Evolutionary conservation across 1,140 invertebrate species (phyloP).

Genomic region (Zaprionus lachaisei): DNA sequence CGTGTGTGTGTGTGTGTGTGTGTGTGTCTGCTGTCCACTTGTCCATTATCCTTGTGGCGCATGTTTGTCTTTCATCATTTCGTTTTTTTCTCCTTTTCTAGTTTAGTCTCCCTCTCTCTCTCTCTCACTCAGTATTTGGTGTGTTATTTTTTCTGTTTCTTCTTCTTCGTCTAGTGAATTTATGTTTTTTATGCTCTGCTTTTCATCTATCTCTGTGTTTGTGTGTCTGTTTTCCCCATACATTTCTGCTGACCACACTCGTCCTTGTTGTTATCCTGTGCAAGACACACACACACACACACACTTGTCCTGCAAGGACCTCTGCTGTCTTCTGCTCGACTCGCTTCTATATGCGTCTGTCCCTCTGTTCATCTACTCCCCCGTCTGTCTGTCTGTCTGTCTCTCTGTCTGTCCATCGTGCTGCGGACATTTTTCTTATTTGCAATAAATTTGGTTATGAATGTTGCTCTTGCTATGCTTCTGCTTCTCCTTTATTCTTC

Average conservation of each 20-base stretch:
- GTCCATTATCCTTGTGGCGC: constrained; percentile 77
- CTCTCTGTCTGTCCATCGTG: constrained; percentile 55
- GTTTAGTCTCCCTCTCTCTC: constrained; percentile 8
- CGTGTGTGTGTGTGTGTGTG: constrained; percentile 24
- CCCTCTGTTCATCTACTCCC: constrained; percentile 19
- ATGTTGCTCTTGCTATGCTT: constrained; percentile 61
- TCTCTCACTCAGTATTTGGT: constrained; percentile 18
- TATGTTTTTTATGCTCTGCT: constrained; percentile 79
- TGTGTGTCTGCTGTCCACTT: constrained; percentile 36
- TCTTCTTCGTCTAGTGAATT: constrained; percentile 57
- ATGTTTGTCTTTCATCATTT: constrained; percentile 84
- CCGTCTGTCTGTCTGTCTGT: constrained; percentile 22
- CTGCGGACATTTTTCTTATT: constrained; percentile 83
- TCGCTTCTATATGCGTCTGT: constrained; percentile 50
- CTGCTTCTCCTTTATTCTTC: not conserved
- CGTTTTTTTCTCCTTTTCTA: constrained; percentile 40
- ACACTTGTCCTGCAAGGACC: constrained; percentile 25
- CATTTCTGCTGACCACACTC: constrained; percentile 76
- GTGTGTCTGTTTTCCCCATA: constrained; percentile 45
- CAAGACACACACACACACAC: constrained; percentile 3
- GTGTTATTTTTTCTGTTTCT: constrained; percentile 24
- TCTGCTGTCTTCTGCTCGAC: constrained; percentile 30
- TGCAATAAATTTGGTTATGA: constrained; percentile 84
- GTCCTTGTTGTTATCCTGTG: constrained; percentile 54
- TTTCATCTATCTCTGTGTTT: constrained; percentile 55